Evolutionary conservation across 1,140 invertebrate genomes (phyloP).

Genomic region (Pachyrhynchus sulphureomaculatus): DNA sequence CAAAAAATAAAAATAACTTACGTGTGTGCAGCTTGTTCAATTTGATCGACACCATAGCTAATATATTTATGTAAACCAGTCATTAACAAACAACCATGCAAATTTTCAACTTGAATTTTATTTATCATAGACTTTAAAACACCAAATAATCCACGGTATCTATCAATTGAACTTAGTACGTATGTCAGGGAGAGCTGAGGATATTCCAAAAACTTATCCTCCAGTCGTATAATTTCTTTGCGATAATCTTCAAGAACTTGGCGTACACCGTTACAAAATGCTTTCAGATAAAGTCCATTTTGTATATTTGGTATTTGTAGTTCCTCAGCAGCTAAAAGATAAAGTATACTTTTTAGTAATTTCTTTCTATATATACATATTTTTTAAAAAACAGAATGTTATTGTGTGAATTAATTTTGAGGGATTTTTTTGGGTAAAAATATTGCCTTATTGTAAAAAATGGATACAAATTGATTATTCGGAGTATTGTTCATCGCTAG

Average conservation of each 20-base stretch:
- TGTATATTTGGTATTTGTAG: constrained; percentile 15
- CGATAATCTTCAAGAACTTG: constrained; percentile 59
- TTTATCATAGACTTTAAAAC: constrained; percentile 58
- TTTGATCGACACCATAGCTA: constrained; percentile 56
- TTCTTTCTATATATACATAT: too few relatives aligned
- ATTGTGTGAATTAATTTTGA: too few relatives aligned
- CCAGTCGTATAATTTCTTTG: constrained; percentile 57
- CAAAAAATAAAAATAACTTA: too few relatives aligned
- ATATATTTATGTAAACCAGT: constrained; percentile 59
- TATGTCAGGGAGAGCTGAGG: constrained; percentile 56
- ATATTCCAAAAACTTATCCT: constrained; percentile 56
- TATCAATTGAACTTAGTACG: constrained; percentile 57
- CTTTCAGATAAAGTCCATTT: constrained; percentile 60
- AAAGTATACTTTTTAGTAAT: too few relatives aligned
- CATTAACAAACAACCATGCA: constrained; percentile 62
- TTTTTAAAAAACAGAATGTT: too few relatives aligned
- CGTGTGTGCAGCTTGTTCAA: constrained; percentile 56
- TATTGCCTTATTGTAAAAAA: too few relatives aligned
- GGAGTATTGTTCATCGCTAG: too few relatives aligned
- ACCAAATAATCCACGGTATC: constrained; percentile 56
- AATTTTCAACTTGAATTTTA: constrained; percentile 55
- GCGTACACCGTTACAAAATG: constrained; percentile 62
- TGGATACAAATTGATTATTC: too few relatives aligned
- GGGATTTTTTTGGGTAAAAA: too few relatives aligned
- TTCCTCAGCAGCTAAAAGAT: not conserved